A percentile compares a stretch with the other conserved stretches of the same genome.
These are phyloP conservation scores for Caretta caretta DNA, from an alignment of 2,113 vertebrate genomes.

Conservation along the genomic window DNA sequence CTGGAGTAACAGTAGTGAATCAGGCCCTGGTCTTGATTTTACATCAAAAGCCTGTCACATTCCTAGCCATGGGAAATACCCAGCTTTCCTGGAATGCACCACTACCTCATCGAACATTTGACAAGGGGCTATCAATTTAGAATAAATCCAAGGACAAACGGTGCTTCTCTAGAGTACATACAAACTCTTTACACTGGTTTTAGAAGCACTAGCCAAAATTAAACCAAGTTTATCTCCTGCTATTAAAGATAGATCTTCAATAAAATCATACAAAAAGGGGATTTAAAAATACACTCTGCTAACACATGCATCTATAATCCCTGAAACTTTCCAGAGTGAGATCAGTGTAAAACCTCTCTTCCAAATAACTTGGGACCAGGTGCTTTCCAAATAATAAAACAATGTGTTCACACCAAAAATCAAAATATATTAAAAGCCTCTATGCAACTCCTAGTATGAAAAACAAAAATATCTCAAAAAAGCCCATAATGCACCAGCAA, in stretches of 20 bases:
- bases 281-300: neutral
- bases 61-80: neutral
- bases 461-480: slow-evolving; percentile 27
- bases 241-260: neutral
- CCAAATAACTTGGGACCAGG: neutral
- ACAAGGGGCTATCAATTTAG: slow-evolving; percentile 11
- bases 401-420: neutral
- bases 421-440: neutral
- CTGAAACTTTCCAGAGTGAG: neutral
- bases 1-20: neutral
- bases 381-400: slow-evolving; percentile 25
- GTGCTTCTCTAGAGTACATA: neutral
- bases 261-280: neutral
- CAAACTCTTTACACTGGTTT: neutral
- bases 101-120: neutral
- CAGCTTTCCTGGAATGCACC: neutral
- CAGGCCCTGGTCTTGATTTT: neutral
- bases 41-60: neutral
- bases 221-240: neutral
- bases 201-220: neutral
- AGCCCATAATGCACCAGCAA: neutral
- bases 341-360: slow-evolving; percentile 2
- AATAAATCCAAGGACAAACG: neutral
- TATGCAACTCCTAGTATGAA: neutral
- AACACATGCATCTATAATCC: neutral